Percentiles rank a stretch among this genome's conserved stretches.
phyloP scores from a whole-genome alignment of 2,113 vertebrate species.

The Orcinus orca region DNA sequence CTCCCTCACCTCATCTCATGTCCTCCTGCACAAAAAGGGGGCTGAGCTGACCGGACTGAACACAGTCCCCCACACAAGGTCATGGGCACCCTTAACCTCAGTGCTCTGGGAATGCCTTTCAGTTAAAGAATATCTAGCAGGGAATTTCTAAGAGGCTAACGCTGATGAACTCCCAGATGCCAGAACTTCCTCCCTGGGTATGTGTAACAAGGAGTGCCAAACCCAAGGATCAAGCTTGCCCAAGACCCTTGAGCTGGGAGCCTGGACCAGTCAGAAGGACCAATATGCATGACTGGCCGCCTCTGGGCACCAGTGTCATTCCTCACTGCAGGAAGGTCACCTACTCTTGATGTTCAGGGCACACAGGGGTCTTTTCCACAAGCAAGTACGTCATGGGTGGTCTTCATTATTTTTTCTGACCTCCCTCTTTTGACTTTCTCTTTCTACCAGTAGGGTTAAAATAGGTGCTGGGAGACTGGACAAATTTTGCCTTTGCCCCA shows the following conservation, averaged over 20 bases:
- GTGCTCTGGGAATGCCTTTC: neutral
- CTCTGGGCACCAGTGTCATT: neutral
- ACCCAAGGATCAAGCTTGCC: neutral
- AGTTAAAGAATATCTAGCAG: neutral
- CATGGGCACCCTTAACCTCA: neutral
- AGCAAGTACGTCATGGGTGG: neutral
- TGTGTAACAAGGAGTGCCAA: neutral
- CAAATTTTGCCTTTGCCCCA: neutral
- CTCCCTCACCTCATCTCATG: neutral
- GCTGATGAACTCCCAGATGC: no score
- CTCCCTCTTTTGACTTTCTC: neutral
- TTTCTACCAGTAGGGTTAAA: neutral
- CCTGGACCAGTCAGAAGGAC: neutral
- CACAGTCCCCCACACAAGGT: neutral
- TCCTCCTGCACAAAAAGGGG: neutral
- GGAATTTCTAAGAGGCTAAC: neutral
- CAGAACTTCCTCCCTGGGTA: neutral
- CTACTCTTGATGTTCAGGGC: neutral
- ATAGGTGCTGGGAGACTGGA: neutral
- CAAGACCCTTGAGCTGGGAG: neutral
- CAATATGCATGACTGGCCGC: accelerated
- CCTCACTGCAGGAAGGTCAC: neutral
- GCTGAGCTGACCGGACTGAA: neutral
- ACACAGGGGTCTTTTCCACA: neutral
- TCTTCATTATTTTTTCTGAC: neutral